Evolutionary conservation across 23 tunicate species (phyloP).

Genomic region (Botrylloides violaceus): DNA sequence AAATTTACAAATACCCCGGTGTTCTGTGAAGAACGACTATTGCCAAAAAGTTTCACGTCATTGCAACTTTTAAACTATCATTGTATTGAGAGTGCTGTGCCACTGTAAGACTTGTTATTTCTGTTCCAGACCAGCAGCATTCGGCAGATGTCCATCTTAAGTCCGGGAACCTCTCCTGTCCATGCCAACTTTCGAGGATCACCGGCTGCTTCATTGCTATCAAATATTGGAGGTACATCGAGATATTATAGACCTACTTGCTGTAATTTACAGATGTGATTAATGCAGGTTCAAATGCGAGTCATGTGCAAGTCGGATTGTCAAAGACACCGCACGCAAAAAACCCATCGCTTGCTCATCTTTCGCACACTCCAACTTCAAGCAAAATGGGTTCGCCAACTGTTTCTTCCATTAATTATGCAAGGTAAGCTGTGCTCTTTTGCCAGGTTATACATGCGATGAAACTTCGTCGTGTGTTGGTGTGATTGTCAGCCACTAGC

Average conservation of each 20-base stretch:
- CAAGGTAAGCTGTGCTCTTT: conserved; percentile 43
- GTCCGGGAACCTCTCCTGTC: conserved; percentile 71
- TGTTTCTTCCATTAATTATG: conserved; percentile 45
- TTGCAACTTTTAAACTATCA: too few relatives aligned
- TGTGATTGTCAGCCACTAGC: too few relatives aligned
- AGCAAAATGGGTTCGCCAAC: conserved; percentile 70
- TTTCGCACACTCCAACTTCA: conserved; percentile 76
- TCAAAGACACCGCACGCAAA: conserved; percentile 62
- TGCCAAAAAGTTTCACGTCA: too few relatives aligned
- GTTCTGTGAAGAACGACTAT: too few relatives aligned
- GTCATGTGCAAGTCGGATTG: conserved; percentile 17
- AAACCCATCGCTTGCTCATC: conserved; percentile 63
- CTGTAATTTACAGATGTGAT: neutral
- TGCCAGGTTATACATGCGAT: too few relatives aligned
- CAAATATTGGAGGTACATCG: conserved; percentile 18
- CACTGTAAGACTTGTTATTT: too few relatives aligned
- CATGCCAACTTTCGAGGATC: conserved; percentile 62
- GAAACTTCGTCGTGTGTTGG: too few relatives aligned
- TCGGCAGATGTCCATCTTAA: conserved; percentile 67
- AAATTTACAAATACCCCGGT: too few relatives aligned
- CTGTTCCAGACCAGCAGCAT: conserved; percentile 46
- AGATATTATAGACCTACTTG: neutral
- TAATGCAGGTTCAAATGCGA: neutral
- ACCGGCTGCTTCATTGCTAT: conserved; percentile 15
- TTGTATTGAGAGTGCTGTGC: too few relatives aligned